These are phyloP conservation scores for Phengaris arion DNA, from an alignment of 2,888 invertebrate species.

Conservation along the genomic window DNA sequence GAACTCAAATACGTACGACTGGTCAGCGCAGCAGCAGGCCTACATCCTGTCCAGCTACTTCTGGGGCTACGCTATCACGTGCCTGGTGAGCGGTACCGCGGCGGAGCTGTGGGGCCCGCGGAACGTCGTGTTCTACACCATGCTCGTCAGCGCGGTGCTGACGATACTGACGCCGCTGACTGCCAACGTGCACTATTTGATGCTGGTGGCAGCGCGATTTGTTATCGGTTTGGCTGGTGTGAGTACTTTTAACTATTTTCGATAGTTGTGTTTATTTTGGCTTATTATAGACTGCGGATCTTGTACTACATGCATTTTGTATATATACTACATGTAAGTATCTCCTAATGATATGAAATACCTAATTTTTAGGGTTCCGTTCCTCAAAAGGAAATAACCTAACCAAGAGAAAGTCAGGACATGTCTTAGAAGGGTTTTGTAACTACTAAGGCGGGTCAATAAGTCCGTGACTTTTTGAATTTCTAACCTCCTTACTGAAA, in stretches of 20 bases:
- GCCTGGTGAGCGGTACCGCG: conserved; percentile 81
- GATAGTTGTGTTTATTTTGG: background rate
- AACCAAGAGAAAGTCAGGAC: too few relatives aligned
- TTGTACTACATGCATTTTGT: too few relatives aligned
- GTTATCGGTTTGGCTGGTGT: conserved; percentile 82
- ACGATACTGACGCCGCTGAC: conserved; percentile 82
- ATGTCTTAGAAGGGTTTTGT: too few relatives aligned
- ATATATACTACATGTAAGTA: too few relatives aligned
- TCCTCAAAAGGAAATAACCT: too few relatives aligned
- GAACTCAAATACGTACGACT: conserved; percentile 70
- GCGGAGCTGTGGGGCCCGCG: conserved; percentile 83
- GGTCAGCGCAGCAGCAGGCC: conserved; percentile 82
- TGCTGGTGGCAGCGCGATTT: conserved; percentile 79
- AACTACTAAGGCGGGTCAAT: too few relatives aligned
- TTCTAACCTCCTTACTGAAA: too few relatives aligned
- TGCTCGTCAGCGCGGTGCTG: conserved; percentile 74
- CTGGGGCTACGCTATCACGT: conserved; percentile 81
- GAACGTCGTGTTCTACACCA: conserved; percentile 78
- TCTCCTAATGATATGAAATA: too few relatives aligned
- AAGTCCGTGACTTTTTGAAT: too few relatives aligned
- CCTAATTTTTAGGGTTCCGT: too few relatives aligned
- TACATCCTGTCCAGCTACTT: conserved; percentile 80
- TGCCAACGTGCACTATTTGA: conserved; percentile 78
- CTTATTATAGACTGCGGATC: too few relatives aligned
- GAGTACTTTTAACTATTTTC: conserved; percentile 48